phyloP scores from a whole-genome alignment of 2,888 invertebrate genomes.

The Lymantria monacha region DNA sequence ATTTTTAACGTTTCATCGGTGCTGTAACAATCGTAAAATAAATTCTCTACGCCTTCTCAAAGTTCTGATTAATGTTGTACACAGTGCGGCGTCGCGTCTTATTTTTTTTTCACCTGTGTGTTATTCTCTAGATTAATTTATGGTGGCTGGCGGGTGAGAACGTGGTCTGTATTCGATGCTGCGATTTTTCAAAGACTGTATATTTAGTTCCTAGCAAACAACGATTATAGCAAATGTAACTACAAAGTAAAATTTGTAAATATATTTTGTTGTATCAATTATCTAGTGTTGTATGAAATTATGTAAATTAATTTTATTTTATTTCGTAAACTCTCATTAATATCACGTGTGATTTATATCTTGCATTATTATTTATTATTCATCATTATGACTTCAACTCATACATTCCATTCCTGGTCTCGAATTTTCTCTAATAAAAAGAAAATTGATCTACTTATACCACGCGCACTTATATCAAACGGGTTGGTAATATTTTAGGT shows the following conservation, averaged over 20 bases:
- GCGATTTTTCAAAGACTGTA: conserved; percentile 41
- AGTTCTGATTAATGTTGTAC: conserved; percentile 80
- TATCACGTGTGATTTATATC: too few relatives aligned
- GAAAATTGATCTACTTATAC: too few relatives aligned
- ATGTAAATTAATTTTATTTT: too few relatives aligned
- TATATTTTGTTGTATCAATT: not conserved
- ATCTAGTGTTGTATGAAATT: too few relatives aligned
- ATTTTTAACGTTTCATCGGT: conserved; percentile 81
- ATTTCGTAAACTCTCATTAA: too few relatives aligned
- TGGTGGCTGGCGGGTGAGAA: conserved; percentile 51
- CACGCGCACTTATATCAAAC: too few relatives aligned
- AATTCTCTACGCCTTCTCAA: conserved; percentile 80
- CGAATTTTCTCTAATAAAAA: too few relatives aligned
- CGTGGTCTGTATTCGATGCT: conserved; percentile 38
- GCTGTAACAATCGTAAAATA: conserved; percentile 81
- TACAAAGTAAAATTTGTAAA: not conserved
- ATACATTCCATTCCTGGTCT: too few relatives aligned
- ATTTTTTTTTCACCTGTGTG: conserved; percentile 66
- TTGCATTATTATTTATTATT: too few relatives aligned
- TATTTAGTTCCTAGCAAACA: conserved; percentile 8
- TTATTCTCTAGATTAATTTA: conserved; percentile 76
- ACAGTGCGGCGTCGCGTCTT: conserved; percentile 70
- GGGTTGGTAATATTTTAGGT: too few relatives aligned
- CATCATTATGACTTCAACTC: too few relatives aligned
- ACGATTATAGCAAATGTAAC: conserved; percentile 12